Base-by-base conservation (phyloP, 2,113 vertebrate species). In the Tympanuchus pallidicinctus region DNA sequence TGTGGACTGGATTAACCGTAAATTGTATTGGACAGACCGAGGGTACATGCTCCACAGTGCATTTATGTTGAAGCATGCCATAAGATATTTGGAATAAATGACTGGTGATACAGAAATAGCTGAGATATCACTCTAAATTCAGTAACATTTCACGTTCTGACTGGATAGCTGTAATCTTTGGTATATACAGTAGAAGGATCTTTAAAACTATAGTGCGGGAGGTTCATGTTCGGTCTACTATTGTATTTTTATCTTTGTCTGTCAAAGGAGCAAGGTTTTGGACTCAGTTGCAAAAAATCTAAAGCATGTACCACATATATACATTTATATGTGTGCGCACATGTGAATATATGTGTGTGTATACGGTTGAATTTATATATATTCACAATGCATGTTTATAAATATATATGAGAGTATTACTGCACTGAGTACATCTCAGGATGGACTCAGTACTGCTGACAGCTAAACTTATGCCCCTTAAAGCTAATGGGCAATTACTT, bases 21-120 rank as follows among this genome's bases (percentile, higher is more conserved):
- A 97, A 96, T 92, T 99, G 75, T 99, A 99, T 86, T 99, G 99
- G 99, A 99, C 99, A 38, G 98, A 99, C 92, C 97, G 92, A 96
- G 97, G 98, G 99, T 99, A 97, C 38, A 93, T 85, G 87, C 73
- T 83, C 70, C 40, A 48, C 66, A 32, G 72, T 78, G 66, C 86
- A 86, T 71, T 90, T 82, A 64, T 92, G 88, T 71, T 59, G 54
- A 86, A 93, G 88, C 82, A 81, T 79, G 86, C 69, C 70, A 25
- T 50, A 65, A 93, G 69, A 73, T 89, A 34, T 94, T 79, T 80
- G 40, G 69, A 88, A 93, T 89, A 94, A 82, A 79, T 92, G 67
- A 54, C 52, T 50, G 22, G 27, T 93, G 81, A 84, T 80, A 75
- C 38, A 82, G 78, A 88, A 94, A 93, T 93, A 94, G 88, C 75